Conservation (phyloP, 1,140 invertebrate species). For the Ostrea denselamellosa region DNA sequence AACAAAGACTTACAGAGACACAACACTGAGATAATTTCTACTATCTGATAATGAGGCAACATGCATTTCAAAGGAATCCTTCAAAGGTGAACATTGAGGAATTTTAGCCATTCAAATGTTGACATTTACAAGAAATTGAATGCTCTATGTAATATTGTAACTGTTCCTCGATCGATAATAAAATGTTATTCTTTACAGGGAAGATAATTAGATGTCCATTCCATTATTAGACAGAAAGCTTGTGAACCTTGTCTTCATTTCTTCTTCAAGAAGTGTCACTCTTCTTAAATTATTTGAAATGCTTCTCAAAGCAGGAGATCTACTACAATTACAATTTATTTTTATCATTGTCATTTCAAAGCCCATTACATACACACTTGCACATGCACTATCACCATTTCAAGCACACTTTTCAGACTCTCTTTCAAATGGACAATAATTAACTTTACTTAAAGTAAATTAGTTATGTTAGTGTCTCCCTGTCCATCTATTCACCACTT, state of each 20-base stretch:
- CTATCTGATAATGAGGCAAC: neutral
- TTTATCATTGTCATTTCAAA: neutral
- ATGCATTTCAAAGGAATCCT: neutral
- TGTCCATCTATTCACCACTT: no score
- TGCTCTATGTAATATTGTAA: conserved; percentile 9
- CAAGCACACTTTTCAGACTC: no score
- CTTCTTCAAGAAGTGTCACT: neutral
- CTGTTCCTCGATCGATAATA: neutral
- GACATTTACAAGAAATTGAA: neutral
- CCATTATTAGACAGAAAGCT: neutral
- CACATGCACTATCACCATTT: no score
- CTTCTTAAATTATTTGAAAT: neutral
- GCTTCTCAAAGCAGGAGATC: neutral
- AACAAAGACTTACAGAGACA: neutral
- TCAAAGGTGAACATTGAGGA: neutral
- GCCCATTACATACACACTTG: no score
- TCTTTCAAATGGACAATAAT: no score
- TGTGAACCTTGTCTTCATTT: neutral
- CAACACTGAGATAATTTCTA: neutral
- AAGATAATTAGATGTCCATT: neutral
- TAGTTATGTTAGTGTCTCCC: no score
- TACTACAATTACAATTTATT: neutral
- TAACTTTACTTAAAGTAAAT: no score
- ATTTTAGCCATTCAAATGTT: neutral
- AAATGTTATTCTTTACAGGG: conserved; percentile 13